phyloP scores from a whole-genome alignment of 1,140 invertebrate genomes.

The Cataglyphis hispanica region DNA sequence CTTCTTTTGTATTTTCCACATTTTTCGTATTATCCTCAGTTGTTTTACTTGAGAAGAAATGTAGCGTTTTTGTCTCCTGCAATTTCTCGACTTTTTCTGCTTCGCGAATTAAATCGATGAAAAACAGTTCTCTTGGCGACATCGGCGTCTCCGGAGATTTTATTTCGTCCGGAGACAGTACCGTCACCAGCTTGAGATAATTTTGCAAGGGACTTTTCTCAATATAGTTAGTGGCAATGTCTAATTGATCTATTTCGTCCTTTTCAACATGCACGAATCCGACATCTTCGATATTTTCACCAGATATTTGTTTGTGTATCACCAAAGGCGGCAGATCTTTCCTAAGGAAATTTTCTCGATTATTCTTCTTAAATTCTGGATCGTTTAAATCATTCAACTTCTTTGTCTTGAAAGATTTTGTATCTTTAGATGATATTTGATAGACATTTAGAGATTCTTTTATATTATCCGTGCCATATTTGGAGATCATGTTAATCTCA shows the following conservation, averaged over 20 bases:
- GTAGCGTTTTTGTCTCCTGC: not conserved
- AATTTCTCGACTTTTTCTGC: slow-evolving; percentile 71
- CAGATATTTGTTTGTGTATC: slow-evolving; percentile 68
- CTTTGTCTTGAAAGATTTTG: not conserved
- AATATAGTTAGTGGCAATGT: not conserved
- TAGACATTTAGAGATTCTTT: no score
- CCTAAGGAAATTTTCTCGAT: not conserved
- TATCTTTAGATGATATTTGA: not conserved
- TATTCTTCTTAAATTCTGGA: slow-evolving; percentile 1
- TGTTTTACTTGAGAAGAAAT: slow-evolving; percentile 54
- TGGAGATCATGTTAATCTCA: slow-evolving; percentile 18
- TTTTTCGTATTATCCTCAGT: not conserved
- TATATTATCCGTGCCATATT: slow-evolving; percentile 52
- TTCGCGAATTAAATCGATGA: slow-evolving; percentile 81
- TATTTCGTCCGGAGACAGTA: slow-evolving; percentile 52
- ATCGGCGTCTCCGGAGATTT: slow-evolving; percentile 71
- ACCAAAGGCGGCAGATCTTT: slow-evolving; percentile 69
- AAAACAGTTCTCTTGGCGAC: slow-evolving; percentile 84
- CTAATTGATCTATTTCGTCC: not conserved
- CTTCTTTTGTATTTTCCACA: not conserved
- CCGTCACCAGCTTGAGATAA: slow-evolving; percentile 74
- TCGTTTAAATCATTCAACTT: not conserved
- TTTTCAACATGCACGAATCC: slow-evolving; percentile 43
- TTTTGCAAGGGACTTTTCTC: slow-evolving; percentile 66
- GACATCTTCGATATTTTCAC: slow-evolving; percentile 53